Conservation (phyloP, 2,888 invertebrate species). For the Melinopterus prodromus region DNA sequence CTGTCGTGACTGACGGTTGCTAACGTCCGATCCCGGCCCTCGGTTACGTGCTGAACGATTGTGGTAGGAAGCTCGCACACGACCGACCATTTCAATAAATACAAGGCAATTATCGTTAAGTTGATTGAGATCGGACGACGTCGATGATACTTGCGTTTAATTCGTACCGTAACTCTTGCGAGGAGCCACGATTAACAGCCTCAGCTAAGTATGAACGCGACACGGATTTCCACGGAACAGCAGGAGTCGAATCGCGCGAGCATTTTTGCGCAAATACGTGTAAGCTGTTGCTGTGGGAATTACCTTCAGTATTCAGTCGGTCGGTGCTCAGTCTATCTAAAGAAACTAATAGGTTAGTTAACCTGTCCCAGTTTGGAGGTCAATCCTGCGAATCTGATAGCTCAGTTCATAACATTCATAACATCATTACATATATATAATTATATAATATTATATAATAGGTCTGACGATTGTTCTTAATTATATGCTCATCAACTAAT, state of each 20-base stretch:
- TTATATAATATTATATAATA: too few relatives aligned
- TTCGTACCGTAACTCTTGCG: background rate
- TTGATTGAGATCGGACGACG: background rate
- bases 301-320: too few relatives aligned
- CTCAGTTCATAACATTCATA: too few relatives aligned
- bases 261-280: background rate
- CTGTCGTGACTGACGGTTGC: background rate
- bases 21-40: background rate
- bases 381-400: too few relatives aligned
- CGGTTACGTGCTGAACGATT: background rate
- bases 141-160: background rate
- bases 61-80: conserved; percentile 4
- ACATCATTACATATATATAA: too few relatives aligned
- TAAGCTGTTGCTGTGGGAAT: background rate
- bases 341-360: too few relatives aligned
- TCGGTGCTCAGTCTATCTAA: too few relatives aligned
- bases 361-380: too few relatives aligned
- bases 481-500: too few relatives aligned
- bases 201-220: background rate
- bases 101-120: conserved; percentile 4
- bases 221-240: background rate
- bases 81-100: background rate
- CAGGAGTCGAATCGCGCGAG: background rate
- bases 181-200: background rate
- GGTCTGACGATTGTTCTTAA: too few relatives aligned